Conservation (phyloP, 2,113 vertebrate species). For the Lepidothrix coronata region DNA sequence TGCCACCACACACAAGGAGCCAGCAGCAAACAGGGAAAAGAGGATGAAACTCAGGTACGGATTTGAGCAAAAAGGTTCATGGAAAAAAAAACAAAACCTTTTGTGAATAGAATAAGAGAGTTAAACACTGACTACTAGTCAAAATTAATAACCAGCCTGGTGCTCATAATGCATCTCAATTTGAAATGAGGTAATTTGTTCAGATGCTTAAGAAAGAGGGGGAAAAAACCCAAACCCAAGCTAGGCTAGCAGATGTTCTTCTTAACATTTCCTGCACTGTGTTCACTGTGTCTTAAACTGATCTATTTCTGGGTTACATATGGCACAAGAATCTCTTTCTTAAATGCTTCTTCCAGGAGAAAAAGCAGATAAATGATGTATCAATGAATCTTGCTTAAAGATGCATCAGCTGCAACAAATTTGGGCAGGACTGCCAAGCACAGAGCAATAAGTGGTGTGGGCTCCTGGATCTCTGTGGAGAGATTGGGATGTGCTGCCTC, state of each 20-base stretch:
- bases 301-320: not conserved
- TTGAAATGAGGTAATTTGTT: not conserved
- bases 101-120: not conserved
- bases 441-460: not conserved
- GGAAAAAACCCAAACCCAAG: not conserved
- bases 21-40: not conserved
- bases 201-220: not conserved
- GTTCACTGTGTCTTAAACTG: not conserved
- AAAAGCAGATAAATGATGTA: not conserved
- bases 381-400: not conserved
- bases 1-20: not conserved
- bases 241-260: not conserved
- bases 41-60: not conserved
- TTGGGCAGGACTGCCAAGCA: not conserved
- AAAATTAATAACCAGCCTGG: not conserved
- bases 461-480: not conserved
- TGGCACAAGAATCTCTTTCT: not conserved
- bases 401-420: not conserved
- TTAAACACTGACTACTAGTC: not conserved
- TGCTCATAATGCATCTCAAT: not conserved
- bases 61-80: not conserved
- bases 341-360: not conserved
- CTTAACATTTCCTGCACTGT: not conserved
- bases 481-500: too few relatives aligned
- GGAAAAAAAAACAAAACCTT: not conserved